Conservation (phyloP, 1,140 invertebrate species). For the Diuraphis noxia region DNA sequence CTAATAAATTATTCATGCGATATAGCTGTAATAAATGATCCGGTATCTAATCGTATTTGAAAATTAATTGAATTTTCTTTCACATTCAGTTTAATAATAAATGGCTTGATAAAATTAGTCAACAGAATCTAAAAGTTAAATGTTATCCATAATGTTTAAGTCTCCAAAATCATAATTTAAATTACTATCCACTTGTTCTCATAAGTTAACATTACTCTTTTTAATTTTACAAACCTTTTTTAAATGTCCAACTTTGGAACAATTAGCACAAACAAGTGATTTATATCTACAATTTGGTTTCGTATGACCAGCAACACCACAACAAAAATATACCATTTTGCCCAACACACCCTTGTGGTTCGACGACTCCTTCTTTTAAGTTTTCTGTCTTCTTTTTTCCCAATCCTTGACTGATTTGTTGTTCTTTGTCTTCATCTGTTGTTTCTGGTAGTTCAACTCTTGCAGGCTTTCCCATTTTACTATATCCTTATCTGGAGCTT, state of each 20-base stretch:
- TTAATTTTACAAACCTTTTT: background rate
- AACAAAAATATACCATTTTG: background rate
- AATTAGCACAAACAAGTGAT: background rate
- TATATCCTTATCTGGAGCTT: background rate
- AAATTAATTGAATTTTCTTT: background rate
- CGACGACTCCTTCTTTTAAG: background rate
- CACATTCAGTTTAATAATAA: background rate
- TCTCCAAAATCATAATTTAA: background rate
- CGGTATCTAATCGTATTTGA: constrained; percentile 6
- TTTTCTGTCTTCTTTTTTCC: background rate
- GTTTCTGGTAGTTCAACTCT: background rate
- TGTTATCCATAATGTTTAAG: background rate
- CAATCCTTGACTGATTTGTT: background rate
- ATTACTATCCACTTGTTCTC: background rate
- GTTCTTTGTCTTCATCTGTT: background rate
- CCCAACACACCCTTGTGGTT: background rate
- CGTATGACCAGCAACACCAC: background rate
- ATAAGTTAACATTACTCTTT: background rate
- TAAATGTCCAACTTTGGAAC: background rate
- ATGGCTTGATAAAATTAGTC: background rate
- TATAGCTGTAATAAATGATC: background rate
- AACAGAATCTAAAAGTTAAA: background rate
- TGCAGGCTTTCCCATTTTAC: background rate
- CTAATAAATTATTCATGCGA: background rate
- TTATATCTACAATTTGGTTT: background rate